Conservation (phyloP, 2,888 invertebrate species). For the Tetranychus truncatus region DNA sequence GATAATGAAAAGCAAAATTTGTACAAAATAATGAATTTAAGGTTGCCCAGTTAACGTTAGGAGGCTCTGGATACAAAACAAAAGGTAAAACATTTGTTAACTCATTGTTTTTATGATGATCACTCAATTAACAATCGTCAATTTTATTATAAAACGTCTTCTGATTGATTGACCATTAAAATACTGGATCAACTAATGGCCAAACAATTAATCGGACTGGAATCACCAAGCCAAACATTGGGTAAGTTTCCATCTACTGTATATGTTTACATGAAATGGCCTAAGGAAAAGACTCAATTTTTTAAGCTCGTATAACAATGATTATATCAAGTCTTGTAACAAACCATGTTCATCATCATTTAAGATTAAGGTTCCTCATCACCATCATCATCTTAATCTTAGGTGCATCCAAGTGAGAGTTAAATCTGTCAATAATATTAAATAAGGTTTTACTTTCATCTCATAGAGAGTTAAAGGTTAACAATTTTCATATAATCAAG, state of each 20-base stretch:
- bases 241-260: no score
- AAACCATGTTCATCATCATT: neutral
- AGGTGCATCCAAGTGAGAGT: constrained; percentile 1
- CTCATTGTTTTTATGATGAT: neutral
- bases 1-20: neutral
- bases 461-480: neutral
- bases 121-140: neutral
- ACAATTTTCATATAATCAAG: neutral
- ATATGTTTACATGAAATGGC: no score
- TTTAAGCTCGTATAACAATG: neutral
- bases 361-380: neutral
- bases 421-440: neutral
- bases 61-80: no score
- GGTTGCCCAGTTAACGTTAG: neutral
- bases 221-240: no score
- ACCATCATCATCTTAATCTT: neutral
- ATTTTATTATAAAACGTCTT: no score
- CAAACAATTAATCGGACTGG: no score
- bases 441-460: neutral
- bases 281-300: no score
- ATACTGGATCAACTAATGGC: no score
- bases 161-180: no score
- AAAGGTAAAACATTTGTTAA: no score
- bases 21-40: neutral
- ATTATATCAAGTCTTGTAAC: neutral